These are phyloP conservation scores for Amphipoea oculea DNA, from an alignment of 2,888 invertebrate species.

Conservation along the genomic window DNA sequence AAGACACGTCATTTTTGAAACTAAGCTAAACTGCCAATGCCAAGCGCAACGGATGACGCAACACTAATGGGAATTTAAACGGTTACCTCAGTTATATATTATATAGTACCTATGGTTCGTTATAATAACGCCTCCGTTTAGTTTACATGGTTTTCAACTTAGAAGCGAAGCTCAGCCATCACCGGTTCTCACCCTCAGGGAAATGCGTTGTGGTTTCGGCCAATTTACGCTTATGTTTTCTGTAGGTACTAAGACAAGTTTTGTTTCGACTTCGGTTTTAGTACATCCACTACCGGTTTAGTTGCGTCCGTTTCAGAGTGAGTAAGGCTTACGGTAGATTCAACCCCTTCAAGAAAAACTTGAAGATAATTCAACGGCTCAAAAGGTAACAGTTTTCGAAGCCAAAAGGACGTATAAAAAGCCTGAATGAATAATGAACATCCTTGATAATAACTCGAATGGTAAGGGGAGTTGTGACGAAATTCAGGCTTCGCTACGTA, in stretches of 20 bases:
- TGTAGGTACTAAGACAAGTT: conserved; percentile 30
- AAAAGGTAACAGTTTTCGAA: conserved; percentile 36
- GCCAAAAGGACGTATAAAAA: conserved; percentile 28
- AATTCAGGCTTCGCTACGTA: conserved; percentile 57
- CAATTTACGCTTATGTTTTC: conserved; percentile 37
- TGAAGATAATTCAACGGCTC: conserved; percentile 37
- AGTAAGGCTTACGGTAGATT: neutral
- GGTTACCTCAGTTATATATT: conserved; percentile 15
- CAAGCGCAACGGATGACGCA: conserved; percentile 12
- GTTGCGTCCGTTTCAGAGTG: neutral
- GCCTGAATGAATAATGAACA: conserved; percentile 60
- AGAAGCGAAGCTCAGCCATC: neutral
- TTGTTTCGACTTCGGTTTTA: conserved; percentile 25
- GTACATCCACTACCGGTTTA: neutral
- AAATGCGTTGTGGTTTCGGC: conserved; percentile 36
- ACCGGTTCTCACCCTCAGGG: conserved; percentile 20
- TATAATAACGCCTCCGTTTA: conserved; percentile 11
- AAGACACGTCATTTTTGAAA: conserved; percentile 15
- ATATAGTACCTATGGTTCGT: neutral
- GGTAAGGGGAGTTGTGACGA: conserved; percentile 33
- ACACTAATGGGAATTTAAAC: conserved; percentile 32
- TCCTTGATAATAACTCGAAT: conserved; percentile 48
- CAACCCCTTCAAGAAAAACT: neutral
- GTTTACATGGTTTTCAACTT: conserved; percentile 35
- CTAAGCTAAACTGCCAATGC: conserved; percentile 10